phyloP scores from a whole-genome alignment of 2,113 vertebrate species.

The Synchiropus splendidus region DNA sequence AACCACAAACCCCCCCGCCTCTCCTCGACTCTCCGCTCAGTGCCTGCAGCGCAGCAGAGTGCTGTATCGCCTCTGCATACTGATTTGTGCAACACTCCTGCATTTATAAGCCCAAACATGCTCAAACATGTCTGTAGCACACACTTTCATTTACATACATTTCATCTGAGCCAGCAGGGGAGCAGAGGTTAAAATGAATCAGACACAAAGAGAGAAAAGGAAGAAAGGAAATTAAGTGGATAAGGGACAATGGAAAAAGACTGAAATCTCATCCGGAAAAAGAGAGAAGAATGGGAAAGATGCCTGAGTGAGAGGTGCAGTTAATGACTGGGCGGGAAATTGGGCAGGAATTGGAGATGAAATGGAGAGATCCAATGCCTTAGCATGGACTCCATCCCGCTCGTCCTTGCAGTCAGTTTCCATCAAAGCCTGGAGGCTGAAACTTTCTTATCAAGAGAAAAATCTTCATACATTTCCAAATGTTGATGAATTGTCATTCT shows the following conservation, averaged over 20 bases:
- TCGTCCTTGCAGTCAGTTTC: conserved; percentile 28
- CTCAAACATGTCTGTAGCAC: conserved; percentile 11
- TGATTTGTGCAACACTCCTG: conserved; percentile 17
- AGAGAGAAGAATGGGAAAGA: background rate
- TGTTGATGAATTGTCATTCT: background rate
- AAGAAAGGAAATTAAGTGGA: conserved; percentile 9
- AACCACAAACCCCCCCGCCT: conserved; percentile 44
- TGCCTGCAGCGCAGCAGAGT: conserved; percentile 49
- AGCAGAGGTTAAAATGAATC: conserved; percentile 20
- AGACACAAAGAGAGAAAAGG: conserved; percentile 7
- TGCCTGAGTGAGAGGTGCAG: background rate
- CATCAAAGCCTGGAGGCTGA: conserved; percentile 32
- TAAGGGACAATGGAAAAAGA: background rate
- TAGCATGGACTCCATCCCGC: conserved; percentile 48
- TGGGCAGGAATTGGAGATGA: conserved; percentile 2
- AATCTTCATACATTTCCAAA: background rate
- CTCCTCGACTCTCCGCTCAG: conserved; percentile 29
- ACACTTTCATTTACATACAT: background rate
- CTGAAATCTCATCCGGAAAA: background rate
- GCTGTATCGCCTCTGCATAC: conserved; percentile 35
- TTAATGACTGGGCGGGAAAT: background rate
- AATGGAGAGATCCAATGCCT: conserved; percentile 29
- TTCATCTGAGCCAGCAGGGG: conserved; percentile 14
- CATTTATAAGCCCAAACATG: conserved; percentile 6
- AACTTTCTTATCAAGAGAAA: conserved; percentile 1